phyloP scores from a whole-genome alignment of 30 jellyfish, hydroid and myxozoan species.

The Aurelia sp. region DNA sequence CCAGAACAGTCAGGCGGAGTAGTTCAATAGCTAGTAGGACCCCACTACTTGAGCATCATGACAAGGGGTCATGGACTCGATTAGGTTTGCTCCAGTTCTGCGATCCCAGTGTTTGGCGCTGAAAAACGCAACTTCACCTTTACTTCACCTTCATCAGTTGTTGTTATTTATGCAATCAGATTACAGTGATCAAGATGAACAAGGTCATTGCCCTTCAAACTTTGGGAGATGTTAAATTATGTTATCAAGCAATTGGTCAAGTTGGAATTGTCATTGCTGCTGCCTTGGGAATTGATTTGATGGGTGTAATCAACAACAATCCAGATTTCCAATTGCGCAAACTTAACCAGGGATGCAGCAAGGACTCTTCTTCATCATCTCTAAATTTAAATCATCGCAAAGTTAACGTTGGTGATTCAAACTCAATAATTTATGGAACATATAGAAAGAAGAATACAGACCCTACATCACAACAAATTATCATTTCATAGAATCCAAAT shows the following conservation, averaged over 20 bases:
- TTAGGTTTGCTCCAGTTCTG: too few relatives aligned
- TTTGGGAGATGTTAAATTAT: too few relatives aligned
- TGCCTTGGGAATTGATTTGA: conserved; percentile 87
- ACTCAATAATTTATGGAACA: conserved; percentile 84
- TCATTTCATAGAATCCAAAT: conserved; percentile 71
- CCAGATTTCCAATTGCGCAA: conserved; percentile 76
- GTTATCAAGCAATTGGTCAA: conserved; percentile 89
- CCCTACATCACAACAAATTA: conserved; percentile 15
- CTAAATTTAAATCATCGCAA: conserved; percentile 55
- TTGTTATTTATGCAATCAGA: too few relatives aligned
- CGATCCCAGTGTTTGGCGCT: too few relatives aligned
- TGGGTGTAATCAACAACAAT: conserved; percentile 64
- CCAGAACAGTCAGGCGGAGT: too few relatives aligned
- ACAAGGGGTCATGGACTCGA: too few relatives aligned
- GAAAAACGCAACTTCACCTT: too few relatives aligned
- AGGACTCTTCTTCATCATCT: conserved; percentile 69
- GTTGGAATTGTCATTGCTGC: conserved; percentile 96
- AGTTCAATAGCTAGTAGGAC: too few relatives aligned
- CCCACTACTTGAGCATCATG: too few relatives aligned
- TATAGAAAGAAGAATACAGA: conserved; percentile 72
- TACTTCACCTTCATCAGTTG: too few relatives aligned
- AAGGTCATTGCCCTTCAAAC: too few relatives aligned
- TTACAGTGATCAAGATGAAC: too few relatives aligned
- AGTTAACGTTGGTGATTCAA: conserved; percentile 51
- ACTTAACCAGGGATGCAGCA: conserved; percentile 64